Evolutionary conservation across 2,797 vertebrate species (phyloP).

Genomic region (Amblyopsis hoosieri): DNA sequence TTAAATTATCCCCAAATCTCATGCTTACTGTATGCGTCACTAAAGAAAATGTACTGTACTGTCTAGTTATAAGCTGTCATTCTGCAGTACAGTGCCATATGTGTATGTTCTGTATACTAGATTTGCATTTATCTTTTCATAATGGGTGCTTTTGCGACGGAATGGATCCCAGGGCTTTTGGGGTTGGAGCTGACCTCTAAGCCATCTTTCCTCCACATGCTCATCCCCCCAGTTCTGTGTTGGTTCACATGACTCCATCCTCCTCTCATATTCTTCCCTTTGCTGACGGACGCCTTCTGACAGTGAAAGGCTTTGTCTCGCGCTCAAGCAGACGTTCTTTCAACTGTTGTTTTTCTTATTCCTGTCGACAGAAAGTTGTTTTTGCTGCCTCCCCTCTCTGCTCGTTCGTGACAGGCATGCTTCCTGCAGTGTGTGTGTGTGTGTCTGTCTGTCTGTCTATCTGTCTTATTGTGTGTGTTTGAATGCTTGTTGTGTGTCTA

Average conservation of each 20-base stretch:
- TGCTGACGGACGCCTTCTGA: conserved; percentile 70
- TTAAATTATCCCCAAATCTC: conserved; percentile 50
- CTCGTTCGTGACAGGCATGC: conserved; percentile 72
- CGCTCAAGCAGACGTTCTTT: conserved; percentile 68
- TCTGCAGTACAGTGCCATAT: background rate
- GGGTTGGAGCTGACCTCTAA: too few species aligned
- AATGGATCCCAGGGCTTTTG: too few species aligned
- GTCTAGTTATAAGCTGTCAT: background rate
- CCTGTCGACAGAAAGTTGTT: conserved; percentile 78
- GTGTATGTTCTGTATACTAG: too few species aligned
- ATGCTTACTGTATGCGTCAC: conserved; percentile 25
- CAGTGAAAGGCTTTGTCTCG: conserved; percentile 64
- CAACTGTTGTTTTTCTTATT: conserved; percentile 77
- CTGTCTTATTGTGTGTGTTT: conserved; percentile 24
- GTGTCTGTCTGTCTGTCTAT: conserved; percentile 14
- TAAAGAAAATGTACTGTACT: conserved; percentile 43
- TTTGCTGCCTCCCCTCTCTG: conserved; percentile 71
- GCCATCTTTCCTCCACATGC: conserved; percentile 12
- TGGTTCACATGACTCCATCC: conserved; percentile 64
- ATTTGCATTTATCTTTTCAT: too few species aligned
- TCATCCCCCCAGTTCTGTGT: conserved; percentile 48
- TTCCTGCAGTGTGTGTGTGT: conserved; percentile 62
- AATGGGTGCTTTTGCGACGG: too few species aligned
- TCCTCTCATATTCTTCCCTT: conserved; percentile 61
- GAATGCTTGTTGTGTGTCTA: conserved; percentile 10